phyloP scores from a whole-genome alignment of 2,797 vertebrate genomes.

The Malacoctenus gilli region DNA sequence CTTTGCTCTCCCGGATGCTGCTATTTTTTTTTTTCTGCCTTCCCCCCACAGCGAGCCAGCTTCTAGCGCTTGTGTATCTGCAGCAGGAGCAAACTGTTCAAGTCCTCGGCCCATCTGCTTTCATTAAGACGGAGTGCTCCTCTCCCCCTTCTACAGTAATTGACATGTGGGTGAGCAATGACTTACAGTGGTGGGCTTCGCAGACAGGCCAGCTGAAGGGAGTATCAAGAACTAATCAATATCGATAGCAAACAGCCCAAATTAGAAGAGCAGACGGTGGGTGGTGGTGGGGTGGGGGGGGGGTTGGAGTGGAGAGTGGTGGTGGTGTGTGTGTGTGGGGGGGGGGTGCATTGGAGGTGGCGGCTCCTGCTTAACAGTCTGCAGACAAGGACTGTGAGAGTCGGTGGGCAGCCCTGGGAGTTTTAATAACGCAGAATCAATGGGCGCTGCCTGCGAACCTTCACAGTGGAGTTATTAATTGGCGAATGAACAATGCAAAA shows the following conservation, averaged over 20 bases:
- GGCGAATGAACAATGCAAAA: slow-evolving; percentile 70
- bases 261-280: slow-evolving; percentile 60
- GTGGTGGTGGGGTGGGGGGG: slow-evolving; percentile 13
- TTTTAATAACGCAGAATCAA: slow-evolving; percentile 76
- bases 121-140: slow-evolving; percentile 71
- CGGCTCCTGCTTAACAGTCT: slow-evolving; percentile 78
- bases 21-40: slow-evolving; percentile 14
- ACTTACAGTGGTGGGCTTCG: slow-evolving; percentile 73
- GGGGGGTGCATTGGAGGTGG: too few relatives aligned
- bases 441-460: slow-evolving; percentile 66
- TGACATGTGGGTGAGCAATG: slow-evolving; percentile 79
- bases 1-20: slow-evolving; percentile 6
- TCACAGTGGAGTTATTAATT: slow-evolving; percentile 76
- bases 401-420: slow-evolving; percentile 61
- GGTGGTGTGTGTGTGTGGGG: slow-evolving; percentile 10
- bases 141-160: slow-evolving; percentile 69
- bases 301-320: slow-evolving; percentile 7
- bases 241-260: slow-evolving; percentile 76
- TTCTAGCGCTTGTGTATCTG: slow-evolving; percentile 41
- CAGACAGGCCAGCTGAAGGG: slow-evolving; percentile 69
- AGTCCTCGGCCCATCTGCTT: slow-evolving; percentile 63
- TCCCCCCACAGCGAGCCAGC: slow-evolving; percentile 3
- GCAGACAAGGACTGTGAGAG: slow-evolving; percentile 46
- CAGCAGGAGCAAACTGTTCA: slow-evolving; percentile 50
- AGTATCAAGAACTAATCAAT: slow-evolving; percentile 80